Base-by-base conservation (phyloP, 2,797 vertebrate genomes). In the Ctenopoma kingsleyae region DNA sequence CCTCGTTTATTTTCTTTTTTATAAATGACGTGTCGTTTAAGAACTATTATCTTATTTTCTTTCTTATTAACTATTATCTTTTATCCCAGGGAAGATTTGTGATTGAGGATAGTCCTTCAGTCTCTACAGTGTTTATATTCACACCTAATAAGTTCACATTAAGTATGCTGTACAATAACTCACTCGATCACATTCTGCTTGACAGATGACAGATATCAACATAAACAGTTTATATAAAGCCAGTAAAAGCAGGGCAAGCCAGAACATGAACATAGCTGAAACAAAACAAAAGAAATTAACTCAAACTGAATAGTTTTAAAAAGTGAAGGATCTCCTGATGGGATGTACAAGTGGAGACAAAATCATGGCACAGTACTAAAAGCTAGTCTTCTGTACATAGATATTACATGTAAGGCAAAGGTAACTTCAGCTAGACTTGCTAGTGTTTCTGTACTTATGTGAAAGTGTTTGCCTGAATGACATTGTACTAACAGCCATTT, bases 401-500 rank as follows among this genome's bases (percentile, higher is more conserved):
- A 22, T 22, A 20, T 11, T 1, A 35, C 44, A 66, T 67, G 32
- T 82, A 91, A 91, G 89, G 86, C 89, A 91, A 81, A 67, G 8
- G 78, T 87, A 78, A 71, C 15, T 46, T 46, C 5, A 85, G 63
- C n/a, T 60, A 46, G 41, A 60, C 20, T 50, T 74, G 11, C 60
- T 25, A 71, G 49, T 58, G 22, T 62, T 56, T 62, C 23, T 48
- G 15, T 48, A 72, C 36, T 47, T 11, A 41, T 19, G 41, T 70
- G 22, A 7, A 65, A n/a, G n/a, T n/a, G n/a, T n/a, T n/a, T n/a
- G n/a, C n/a, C n/a, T n/a, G n/a, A n/a, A n/a, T n/a, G n/a, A n/a
- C n/a, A n/a, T n/a, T n/a, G n/a, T n/a, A n/a, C n/a, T n/a, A n/a
- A n/a, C n/a, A n/a, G n/a, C n/a, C n/a, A n/a, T n/a, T n/a, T n/a